phyloP scores from a whole-genome alignment of 2,888 invertebrate species.

The Pediacus dermestoides region DNA sequence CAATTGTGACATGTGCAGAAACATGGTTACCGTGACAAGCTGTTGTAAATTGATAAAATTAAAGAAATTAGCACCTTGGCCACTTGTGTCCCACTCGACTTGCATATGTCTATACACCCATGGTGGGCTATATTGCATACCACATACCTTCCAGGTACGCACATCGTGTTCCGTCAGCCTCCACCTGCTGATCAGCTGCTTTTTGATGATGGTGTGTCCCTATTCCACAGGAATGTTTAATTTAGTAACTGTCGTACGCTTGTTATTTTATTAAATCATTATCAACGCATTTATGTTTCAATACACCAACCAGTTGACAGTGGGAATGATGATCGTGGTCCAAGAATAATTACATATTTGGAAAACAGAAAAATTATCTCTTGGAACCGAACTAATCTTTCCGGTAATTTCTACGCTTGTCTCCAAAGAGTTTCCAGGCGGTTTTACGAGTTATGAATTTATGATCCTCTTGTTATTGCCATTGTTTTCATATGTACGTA shows the following conservation, averaged over 20 bases:
- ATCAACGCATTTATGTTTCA: too few species aligned
- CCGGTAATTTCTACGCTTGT: too few species aligned
- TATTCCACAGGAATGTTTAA: slow-evolving; percentile 3
- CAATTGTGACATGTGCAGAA: slow-evolving; percentile 18
- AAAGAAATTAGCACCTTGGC: slow-evolving; percentile 33
- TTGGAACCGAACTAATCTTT: too few species aligned
- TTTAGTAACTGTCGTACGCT: slow-evolving; percentile 9
- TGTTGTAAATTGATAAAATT: slow-evolving; percentile 30
- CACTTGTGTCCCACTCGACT: slow-evolving; percentile 19
- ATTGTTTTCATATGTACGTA: too few species aligned
- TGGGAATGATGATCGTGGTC: too few species aligned
- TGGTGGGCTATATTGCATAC: slow-evolving; percentile 11
- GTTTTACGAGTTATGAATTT: too few species aligned
- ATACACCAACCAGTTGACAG: too few species aligned
- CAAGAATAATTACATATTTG: too few species aligned
- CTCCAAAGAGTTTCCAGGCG: too few species aligned
- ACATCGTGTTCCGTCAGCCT: slow-evolving; percentile 7
- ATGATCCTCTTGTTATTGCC: too few species aligned
- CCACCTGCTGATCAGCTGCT: slow-evolving; percentile 18
- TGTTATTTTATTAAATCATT: too few species aligned
- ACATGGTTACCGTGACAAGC: slow-evolving; percentile 14
- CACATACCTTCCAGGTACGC: slow-evolving; percentile 15
- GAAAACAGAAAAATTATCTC: too few species aligned
- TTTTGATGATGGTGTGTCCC: slow-evolving; percentile 5
- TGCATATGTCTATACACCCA: slow-evolving; percentile 10